These are phyloP conservation scores for Pelecanus crispus DNA, from an alignment of 2,113 vertebrate species.

Conservation along the genomic window DNA sequence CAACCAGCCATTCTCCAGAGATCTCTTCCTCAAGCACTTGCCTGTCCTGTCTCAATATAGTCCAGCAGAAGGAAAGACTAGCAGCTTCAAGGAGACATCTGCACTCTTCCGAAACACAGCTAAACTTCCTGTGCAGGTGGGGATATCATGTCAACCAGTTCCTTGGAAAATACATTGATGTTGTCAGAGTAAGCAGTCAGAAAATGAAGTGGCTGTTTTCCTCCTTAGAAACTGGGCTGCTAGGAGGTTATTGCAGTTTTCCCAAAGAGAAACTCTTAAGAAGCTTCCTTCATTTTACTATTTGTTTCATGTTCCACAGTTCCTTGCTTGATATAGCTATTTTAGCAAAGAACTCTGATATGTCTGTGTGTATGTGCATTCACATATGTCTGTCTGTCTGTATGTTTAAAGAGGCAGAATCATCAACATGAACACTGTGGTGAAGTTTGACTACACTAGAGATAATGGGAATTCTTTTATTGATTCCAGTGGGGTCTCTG, in stretches of 20 bases:
- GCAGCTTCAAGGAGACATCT: slow-evolving; percentile 5
- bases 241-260: background rate
- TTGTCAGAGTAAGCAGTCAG: background rate
- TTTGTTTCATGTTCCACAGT: background rate
- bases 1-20: background rate
- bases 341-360: background rate
- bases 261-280: background rate
- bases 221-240: background rate
- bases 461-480: background rate
- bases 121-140: slow-evolving; percentile 49
- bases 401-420: background rate
- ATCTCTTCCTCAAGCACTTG: background rate
- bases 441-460: background rate
- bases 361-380: background rate
- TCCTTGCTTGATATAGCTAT: background rate
- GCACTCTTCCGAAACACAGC: background rate
- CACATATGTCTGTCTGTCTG: rapidly evolving
- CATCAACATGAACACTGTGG: background rate
- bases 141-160: background rate
- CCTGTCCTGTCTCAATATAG: background rate
- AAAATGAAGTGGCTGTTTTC: background rate
- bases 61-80: background rate
- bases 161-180: background rate
- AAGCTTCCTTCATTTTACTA: background rate
- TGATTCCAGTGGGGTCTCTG: background rate